phyloP scores from a whole-genome alignment of 92 coral and sea anemone genomes.

The Palythoa heliodiscus region DNA sequence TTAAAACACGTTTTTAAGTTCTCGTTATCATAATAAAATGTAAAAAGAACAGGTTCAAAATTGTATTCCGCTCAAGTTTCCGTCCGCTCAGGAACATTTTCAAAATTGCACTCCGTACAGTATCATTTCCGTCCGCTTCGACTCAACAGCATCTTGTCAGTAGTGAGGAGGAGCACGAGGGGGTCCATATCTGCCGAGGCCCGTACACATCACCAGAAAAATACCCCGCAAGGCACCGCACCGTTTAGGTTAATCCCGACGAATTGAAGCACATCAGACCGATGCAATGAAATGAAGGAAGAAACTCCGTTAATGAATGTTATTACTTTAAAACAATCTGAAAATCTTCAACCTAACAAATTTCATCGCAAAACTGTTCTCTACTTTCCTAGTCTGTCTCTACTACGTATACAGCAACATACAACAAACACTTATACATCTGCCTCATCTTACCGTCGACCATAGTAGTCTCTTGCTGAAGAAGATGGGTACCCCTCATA shows the following conservation, averaged over 20 bases:
- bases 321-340: not conserved
- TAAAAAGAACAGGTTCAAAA: constrained; percentile 1
- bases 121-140: constrained; percentile 43
- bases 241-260: constrained; percentile 24
- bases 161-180: constrained; percentile 38
- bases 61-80: constrained; percentile 27
- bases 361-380: not conserved
- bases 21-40: not conserved
- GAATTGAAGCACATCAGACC: constrained; percentile 39
- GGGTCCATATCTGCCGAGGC: constrained; percentile 47
- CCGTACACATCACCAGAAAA: constrained; percentile 37
- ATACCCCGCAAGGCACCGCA: constrained; percentile 48
- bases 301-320: constrained; percentile 33
- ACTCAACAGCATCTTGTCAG: constrained; percentile 39
- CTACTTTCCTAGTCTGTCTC: not conserved
- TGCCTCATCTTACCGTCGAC: constrained; percentile 57
- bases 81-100: constrained; percentile 25
- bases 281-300: constrained; percentile 32
- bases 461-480: constrained; percentile 67
- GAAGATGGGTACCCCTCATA: constrained; percentile 86
- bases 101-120: constrained; percentile 10
- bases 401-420: not conserved
- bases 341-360: not conserved
- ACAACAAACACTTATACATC: not conserved
- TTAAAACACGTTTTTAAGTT: not conserved